Evolutionary conservation across 2,797 vertebrate genomes (phyloP), one percentile per base, ranked within the genome.

Genomic region (Erethizon dorsatum): DNA sequence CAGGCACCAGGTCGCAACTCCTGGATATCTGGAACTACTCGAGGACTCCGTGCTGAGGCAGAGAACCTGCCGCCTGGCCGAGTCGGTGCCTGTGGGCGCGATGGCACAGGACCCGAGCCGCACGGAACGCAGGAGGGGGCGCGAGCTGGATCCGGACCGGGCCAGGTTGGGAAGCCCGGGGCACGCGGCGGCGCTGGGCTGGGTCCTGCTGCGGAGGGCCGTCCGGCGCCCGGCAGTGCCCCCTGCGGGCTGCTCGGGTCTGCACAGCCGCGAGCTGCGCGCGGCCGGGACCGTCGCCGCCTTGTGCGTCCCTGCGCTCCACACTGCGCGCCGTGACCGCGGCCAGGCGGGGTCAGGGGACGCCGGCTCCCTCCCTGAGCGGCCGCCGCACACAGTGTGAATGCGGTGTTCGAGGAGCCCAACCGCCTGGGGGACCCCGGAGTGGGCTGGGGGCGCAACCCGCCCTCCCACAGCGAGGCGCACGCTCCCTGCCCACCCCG

Each of bases 141-240:
- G 28, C 57, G 4, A 41, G 52, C 5, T 1, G 24, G 26, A 71
- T 88, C 65, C 17, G 47, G 1, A 75, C 8, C 14, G 4, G 3
- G 22, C n/a, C 4, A 31, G 47, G 57, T 31, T 50, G 47, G 1
- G 54, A 61, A 83, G 67, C 77, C 2, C 56, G 0, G 63, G 33
- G 77, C 33, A 75, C 0, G 14, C 63, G 11, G 56, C 15, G 65
- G 71, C 0, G 17, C 63, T 5, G 56, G 13, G 77, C 65, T 15
- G 5, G 0, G 54, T 26, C 20, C 65, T 4, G 86, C 87, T 0
- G 67, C 33, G 4, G 61, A 20, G 2, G 7, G n/a, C 84, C 28
- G 41, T 56, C 77, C 52, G n/a, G 33, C 90, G 54, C 33, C 20
- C 45, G 69, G 71, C 91, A 96, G 97, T 97, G 97, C 97, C 98